Evolutionary conservation across 2,797 vertebrate species (phyloP).

Genomic region (Anguilla anguilla): DNA sequence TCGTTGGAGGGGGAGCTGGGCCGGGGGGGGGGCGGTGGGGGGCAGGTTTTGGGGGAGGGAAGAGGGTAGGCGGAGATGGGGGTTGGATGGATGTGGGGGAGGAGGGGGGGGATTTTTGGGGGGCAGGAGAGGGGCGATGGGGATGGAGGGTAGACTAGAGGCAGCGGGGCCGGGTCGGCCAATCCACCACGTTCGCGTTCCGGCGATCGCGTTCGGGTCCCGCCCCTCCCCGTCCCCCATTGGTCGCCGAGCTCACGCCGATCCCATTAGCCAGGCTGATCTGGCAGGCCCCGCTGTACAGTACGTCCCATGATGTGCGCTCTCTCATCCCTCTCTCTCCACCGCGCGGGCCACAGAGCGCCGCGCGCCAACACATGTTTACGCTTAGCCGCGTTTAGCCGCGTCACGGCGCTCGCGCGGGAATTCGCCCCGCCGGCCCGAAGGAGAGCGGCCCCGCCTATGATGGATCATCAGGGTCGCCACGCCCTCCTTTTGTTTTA

Average conservation of each 20-base stretch:
- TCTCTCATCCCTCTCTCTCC: neutral
- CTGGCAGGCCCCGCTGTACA: neutral
- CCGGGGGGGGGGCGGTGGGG: neutral
- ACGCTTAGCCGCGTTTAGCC: neutral
- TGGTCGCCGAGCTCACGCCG: neutral
- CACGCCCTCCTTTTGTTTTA: neutral
- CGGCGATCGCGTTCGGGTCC: neutral
- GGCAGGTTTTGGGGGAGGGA: neutral
- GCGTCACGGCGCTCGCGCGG: neutral
- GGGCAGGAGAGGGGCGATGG: neutral
- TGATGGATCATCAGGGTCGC: neutral
- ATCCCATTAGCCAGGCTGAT: neutral
- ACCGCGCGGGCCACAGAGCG: neutral
- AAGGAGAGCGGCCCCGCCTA: neutral
- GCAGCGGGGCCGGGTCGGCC: neutral
- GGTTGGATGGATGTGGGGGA: neutral
- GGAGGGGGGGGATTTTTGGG: neutral
- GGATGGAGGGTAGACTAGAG: too few relatives aligned
- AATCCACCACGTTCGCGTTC: neutral
- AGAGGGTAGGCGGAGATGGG: neutral
- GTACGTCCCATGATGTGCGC: neutral
- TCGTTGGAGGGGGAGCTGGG: slow-evolving; percentile 5
- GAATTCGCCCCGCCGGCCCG: neutral
- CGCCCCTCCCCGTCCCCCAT: neutral
- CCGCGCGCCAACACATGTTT: neutral